These are phyloP conservation scores for Hoplodrina ambigua DNA, from an alignment of 2,888 invertebrate genomes.

Conservation along the genomic window DNA sequence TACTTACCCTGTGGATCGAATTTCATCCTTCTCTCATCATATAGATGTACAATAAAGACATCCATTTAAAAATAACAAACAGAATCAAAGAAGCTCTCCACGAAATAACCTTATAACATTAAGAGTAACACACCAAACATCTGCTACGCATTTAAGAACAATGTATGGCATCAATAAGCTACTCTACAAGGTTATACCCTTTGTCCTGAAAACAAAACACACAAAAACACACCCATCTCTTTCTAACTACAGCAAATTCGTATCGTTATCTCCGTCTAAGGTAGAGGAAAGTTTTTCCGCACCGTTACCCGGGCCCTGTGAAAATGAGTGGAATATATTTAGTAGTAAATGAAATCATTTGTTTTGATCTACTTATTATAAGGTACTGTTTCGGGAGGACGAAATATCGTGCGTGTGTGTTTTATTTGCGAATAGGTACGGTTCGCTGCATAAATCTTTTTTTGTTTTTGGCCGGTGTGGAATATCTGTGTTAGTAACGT, in stretches of 20 bases:
- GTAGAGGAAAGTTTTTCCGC: conserved; percentile 76
- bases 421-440: conserved; percentile 32
- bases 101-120: conserved; percentile 63
- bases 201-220: conserved; percentile 61
- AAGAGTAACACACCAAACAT: conserved; percentile 67
- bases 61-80: conserved; percentile 22
- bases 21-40: background rate
- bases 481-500: conserved; percentile 8
- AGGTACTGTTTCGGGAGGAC: conserved; percentile 38
- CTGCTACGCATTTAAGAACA: conserved; percentile 76
- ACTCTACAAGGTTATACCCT: conserved; percentile 70
- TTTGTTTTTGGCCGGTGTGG: conserved; percentile 7
- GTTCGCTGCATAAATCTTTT: conserved; percentile 31
- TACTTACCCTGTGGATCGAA: no score
- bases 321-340: conserved; percentile 82
- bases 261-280: conserved; percentile 62
- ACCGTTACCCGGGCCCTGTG: conserved; percentile 75
- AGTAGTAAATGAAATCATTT: conserved; percentile 84
- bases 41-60: background rate
- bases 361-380: conserved; percentile 78
- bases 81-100: conserved; percentile 37
- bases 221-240: conserved; percentile 60
- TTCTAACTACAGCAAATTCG: conserved; percentile 40
- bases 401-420: conserved; percentile 50
- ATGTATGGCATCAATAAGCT: conserved; percentile 79